Base-by-base conservation (phyloP, 2,113 vertebrate genomes). In the Sciurus niger region DNA sequence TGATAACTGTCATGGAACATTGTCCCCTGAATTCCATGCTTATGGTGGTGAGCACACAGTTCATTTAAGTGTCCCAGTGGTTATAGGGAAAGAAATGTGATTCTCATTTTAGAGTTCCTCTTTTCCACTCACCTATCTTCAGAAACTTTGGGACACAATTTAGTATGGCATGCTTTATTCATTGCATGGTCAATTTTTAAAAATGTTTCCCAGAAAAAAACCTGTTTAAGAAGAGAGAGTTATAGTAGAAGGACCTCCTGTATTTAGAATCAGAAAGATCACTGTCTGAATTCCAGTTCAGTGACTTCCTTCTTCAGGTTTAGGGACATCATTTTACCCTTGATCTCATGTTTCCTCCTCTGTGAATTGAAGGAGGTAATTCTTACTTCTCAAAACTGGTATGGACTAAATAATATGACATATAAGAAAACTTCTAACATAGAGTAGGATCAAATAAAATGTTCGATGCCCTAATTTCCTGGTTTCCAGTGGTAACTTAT, bases 11-110 rank as follows among this genome's bases (percentile, higher is more conserved):
- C 58, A 53, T 10, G 43, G 51, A 16, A 58, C 20, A 13, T 34
- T 37, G 17, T 22, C 73, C 63, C 79, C 24, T 30, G 32, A 13
- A 55, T 30, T 8, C 46, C 1, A 0, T 17, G 13, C 34, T 8
- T 18, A 22, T 25, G 46, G 76, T 18, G 16, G 17, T 20, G 4
- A 3, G 0, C 13, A 5, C 17, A 3, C 1, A 1, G 25, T 43
- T 87, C n/a, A 53, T 72, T 53, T 34, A 37, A 74, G 67, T 37
- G 53, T 32, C 13, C 87, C 2, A 7, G 37, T 4, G 40, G 4
- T 72, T 14, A 20, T 0, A 53, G 72, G 32, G 4, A 37, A 18
- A 70, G n/a, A 82, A 30, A 34, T 13, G 6, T 4, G 25, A 53
- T 63, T 89, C n/a, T 55, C 34, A 32, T 76, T 74, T 74, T n/a